Percentiles rank a stretch among this genome's conserved stretches.
These are phyloP conservation scores for Helogale parvula DNA, from an alignment of 2,113 vertebrate genomes.

Conservation along the genomic window DNA sequence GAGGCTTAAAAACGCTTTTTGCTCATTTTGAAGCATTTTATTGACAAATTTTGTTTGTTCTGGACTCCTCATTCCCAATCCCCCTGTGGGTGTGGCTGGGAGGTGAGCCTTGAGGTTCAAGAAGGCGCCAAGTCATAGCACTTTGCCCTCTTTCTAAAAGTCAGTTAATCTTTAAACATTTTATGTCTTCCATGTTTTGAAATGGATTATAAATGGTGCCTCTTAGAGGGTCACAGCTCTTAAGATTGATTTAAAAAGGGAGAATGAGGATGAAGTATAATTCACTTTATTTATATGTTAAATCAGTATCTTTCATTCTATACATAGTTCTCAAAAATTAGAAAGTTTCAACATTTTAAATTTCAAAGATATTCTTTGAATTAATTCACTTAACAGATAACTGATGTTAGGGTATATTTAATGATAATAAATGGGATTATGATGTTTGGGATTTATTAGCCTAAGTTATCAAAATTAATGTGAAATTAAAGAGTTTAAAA, in stretches of 20 bases:
- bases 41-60: neutral
- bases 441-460: neutral
- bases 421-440: neutral
- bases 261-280: neutral
- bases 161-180: neutral
- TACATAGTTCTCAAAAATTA: neutral
- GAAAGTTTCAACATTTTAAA: constrained; percentile 3
- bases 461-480: neutral
- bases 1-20: neutral
- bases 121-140: neutral
- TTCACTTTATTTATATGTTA: neutral
- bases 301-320: neutral
- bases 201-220: neutral
- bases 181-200: neutral
- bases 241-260: neutral
- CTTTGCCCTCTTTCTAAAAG: neutral
- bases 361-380: neutral
- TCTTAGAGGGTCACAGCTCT: neutral
- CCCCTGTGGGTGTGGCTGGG: neutral
- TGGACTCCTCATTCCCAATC: neutral
- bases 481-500: neutral
- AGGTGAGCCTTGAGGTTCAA: neutral
- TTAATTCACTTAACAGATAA: neutral
- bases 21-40: neutral
- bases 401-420: neutral